phyloP scores from a whole-genome alignment of 1,140 invertebrate species.

The Tetragnatha versicolor region DNA sequence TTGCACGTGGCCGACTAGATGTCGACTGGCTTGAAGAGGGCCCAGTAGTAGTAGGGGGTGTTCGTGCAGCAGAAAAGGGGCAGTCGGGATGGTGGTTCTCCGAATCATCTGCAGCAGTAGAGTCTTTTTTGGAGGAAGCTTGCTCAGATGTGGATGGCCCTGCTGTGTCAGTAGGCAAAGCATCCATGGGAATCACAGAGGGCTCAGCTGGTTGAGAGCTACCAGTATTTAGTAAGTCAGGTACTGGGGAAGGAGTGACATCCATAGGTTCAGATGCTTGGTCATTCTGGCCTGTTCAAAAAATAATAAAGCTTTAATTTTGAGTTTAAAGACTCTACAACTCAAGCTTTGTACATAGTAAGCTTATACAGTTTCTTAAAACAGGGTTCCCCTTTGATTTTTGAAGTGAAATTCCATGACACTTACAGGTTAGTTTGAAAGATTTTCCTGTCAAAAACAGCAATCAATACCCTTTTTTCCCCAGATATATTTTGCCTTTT shows the following conservation, averaged over 20 bases:
- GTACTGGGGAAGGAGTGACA: neutral
- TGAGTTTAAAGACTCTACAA: too few relatives aligned
- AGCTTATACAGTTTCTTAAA: too few relatives aligned
- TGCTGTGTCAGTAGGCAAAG: constrained; percentile 2
- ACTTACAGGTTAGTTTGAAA: too few relatives aligned
- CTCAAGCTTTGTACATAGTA: too few relatives aligned
- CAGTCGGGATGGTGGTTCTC: constrained; percentile 9
- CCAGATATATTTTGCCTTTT: too few relatives aligned
- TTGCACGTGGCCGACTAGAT: neutral
- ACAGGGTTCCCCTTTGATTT: too few relatives aligned
- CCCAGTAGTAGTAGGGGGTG: neutral
- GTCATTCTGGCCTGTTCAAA: too few relatives aligned
- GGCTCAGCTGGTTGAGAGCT: neutral
- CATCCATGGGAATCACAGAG: constrained; percentile 8
- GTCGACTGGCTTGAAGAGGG: neutral
- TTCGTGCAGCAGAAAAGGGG: constrained; percentile 1
- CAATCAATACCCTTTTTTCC: too few relatives aligned
- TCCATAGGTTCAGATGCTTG: constrained; percentile 19
- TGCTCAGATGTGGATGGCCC: neutral
- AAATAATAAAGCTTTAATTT: too few relatives aligned
- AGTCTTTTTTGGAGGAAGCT: neutral
- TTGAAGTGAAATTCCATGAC: too few relatives aligned
- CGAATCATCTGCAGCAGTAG: neutral
- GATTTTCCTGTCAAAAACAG: too few relatives aligned
- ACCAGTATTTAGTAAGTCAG: neutral